Base-by-base conservation (phyloP, 2,888 invertebrate species). In the Hypomecis atomaria region DNA sequence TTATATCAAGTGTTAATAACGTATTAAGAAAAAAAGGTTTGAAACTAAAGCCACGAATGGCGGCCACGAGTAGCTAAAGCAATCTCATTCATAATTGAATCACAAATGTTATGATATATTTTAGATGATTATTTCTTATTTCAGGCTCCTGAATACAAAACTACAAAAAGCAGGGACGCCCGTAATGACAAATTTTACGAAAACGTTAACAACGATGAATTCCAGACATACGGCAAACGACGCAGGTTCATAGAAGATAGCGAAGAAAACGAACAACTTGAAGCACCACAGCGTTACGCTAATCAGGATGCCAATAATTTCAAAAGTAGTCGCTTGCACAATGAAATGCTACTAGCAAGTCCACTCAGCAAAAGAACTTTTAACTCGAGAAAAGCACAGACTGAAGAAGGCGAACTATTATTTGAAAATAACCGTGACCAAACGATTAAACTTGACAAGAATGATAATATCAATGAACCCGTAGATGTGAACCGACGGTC, bases 401-500 rank as follows among this genome's bases (percentile, higher is more conserved):
- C 77, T 36, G 82, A 82, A 62, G 83, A 84, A 59, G 78, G 77
- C 5, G 85, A 83, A 57, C 63, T 79, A 42, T 57, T 84, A 59
- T 84, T 83, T 67, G 84, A 76, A 71, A 76, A 76, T 58, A 76
- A 75, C 58, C 73, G 62, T 48, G 78, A 78, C 34, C 78, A 74
- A 67, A 55, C 71, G 50, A 77, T 70, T 52, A 78, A 74, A 55
- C 63, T 68, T n/a, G 73, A 75, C 38, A 81, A 74, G 73, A 78
- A 70, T 49, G 74, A 80, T 60, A 78, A 78, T 53, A 75, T 74
- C 49, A 79, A 81, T 66, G 81, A 80, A 59, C 74, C 71, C 5
- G 65, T 71, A 36, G 79, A 79, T 40, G 40, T 74, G 5, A 75
- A 53, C 50, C 78, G 78, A 61, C 79, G 78, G 66, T 60, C 76